Conservation (phyloP, 1,140 invertebrate genomes). For the Brachionus angularis region DNA sequence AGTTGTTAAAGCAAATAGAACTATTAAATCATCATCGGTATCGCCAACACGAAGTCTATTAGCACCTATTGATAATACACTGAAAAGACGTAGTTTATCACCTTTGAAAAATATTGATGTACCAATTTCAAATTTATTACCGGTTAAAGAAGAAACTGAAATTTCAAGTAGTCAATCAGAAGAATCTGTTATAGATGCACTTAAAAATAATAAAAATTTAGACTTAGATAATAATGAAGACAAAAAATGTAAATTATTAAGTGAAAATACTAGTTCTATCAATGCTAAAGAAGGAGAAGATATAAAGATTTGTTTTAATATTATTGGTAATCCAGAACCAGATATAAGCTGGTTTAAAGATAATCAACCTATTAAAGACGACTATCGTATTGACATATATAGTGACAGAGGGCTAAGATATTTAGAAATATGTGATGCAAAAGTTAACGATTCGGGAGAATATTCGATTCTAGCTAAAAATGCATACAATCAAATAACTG, state of each 20-base stretch:
- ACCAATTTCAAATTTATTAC: constrained; percentile 18
- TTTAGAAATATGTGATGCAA: constrained; percentile 48
- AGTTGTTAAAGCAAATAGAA: constrained; percentile 9
- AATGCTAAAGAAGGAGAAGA: constrained; percentile 8
- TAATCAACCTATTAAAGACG: constrained; percentile 14
- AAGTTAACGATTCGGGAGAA: constrained; percentile 47
- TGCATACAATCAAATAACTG: constrained; percentile 47
- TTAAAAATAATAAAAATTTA: constrained; percentile 1
- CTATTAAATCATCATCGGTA: neutral
- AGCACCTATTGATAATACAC: neutral
- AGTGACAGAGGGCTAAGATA: constrained; percentile 7
- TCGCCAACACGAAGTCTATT: neutral
- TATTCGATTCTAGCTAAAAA: constrained; percentile 51
- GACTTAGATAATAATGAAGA: neutral
- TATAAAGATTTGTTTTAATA: constrained; percentile 15
- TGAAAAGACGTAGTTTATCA: constrained; percentile 4
- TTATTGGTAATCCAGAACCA: neutral
- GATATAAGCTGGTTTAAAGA: constrained; percentile 35
- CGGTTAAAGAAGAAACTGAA: constrained; percentile 34
- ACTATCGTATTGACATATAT: constrained; percentile 42
- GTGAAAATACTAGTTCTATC: neutral
- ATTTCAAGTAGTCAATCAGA: constrained; percentile 6
- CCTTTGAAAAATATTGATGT: constrained; percentile 38
- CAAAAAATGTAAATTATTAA: neutral
- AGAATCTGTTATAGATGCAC: neutral